Evolutionary conservation across 1,140 invertebrate genomes (phyloP).

Genomic region (Calliopsis andreniformis): DNA sequence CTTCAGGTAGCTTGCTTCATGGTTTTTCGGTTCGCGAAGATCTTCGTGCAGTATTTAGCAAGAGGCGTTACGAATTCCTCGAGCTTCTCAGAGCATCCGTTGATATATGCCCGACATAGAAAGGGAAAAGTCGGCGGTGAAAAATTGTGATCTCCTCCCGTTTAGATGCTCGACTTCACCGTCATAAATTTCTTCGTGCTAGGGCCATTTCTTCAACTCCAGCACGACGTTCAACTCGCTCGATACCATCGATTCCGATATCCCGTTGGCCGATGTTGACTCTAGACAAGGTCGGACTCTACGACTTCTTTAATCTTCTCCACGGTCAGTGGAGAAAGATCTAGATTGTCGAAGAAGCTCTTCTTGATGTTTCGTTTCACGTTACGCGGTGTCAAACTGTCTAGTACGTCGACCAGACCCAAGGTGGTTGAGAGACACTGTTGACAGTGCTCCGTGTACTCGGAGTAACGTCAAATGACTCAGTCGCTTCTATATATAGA

Average conservation of each 20-base stretch:
- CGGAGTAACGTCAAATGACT: conserved; percentile 71
- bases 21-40: not conserved
- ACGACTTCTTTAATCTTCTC: conserved; percentile 35
- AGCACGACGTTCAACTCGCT: conserved; percentile 30
- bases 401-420: conserved; percentile 1
- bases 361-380: not conserved
- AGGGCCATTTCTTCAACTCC: conserved; percentile 10
- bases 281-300: not conserved
- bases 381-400: not conserved
- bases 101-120: not conserved
- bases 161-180: not conserved
- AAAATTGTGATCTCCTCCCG: conserved; percentile 32
- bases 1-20: not conserved
- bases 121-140: conserved; percentile 9
- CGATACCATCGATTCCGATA: conserved; percentile 16
- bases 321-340: no score
- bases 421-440: conserved; percentile 70
- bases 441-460: conserved; percentile 68
- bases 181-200: conserved; percentile 25
- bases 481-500: conserved; percentile 72
- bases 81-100: not conserved
- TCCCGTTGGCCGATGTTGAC: not conserved
- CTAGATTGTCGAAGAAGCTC: no score
- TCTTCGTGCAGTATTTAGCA: no score
- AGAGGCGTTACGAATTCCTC: not conserved